Percentiles rank a stretch among this genome's conserved stretches.
Evolutionary conservation across 1,140 invertebrate species (phyloP).

Genomic region (Drosophila busckii): DNA sequence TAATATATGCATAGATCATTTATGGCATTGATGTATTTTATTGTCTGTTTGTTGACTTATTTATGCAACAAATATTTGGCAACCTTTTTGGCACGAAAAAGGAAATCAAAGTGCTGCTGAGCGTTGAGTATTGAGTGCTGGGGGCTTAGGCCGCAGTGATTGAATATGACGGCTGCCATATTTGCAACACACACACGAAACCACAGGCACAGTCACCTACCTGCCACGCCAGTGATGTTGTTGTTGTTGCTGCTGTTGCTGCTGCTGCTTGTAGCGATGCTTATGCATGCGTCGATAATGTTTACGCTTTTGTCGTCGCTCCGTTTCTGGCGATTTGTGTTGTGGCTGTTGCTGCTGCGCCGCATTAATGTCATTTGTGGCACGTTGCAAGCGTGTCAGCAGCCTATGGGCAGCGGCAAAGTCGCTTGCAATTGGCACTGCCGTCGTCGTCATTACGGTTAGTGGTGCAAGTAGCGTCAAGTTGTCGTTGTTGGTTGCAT

Average conservation of each 20-base stretch:
- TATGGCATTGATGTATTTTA: constrained; percentile 28
- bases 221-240: constrained; percentile 18
- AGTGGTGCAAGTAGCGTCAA: background rate
- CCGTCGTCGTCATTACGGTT: constrained; percentile 14
- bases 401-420: constrained; percentile 28
- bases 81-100: constrained; percentile 6
- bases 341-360: background rate
- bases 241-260: constrained; percentile 31
- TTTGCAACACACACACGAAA: constrained; percentile 14
- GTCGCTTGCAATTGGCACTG: constrained; percentile 17
- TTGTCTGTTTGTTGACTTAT: constrained; percentile 30
- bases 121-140: constrained; percentile 23
- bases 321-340: background rate
- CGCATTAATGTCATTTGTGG: constrained; percentile 26
- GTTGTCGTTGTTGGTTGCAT: constrained; percentile 39
- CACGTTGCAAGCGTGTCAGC: too few species aligned
- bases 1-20: constrained; percentile 1
- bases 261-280: constrained; percentile 57
- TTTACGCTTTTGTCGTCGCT: constrained; percentile 57
- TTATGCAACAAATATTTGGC: constrained; percentile 17
- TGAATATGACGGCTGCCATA: constrained; percentile 42
- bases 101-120: background rate
- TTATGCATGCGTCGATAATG: constrained; percentile 57
- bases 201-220: constrained; percentile 1
- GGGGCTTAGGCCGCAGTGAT: background rate